Percentiles rank a stretch among this genome's conserved stretches.
Evolutionary conservation across 2,888 invertebrate species (phyloP).

Genomic region (Agrotis ipsilon): DNA sequence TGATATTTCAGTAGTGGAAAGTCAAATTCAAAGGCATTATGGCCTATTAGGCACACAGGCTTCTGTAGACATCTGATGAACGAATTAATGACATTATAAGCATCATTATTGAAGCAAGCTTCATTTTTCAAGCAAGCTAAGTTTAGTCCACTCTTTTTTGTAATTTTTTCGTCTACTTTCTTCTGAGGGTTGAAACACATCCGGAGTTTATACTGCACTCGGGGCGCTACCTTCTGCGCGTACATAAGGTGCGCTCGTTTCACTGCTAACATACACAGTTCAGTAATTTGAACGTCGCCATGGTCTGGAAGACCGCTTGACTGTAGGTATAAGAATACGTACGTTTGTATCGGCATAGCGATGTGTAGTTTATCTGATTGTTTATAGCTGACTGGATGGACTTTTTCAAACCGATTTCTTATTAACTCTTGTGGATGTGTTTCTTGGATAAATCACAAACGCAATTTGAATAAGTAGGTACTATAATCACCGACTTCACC

Average conservation of each 20-base stretch:
- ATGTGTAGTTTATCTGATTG: too few relatives aligned
- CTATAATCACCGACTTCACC: background rate
- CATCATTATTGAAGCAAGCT: slow-evolving; percentile 24
- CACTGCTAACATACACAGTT: slow-evolving; percentile 29
- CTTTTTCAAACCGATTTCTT: too few relatives aligned
- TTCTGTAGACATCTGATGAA: slow-evolving; percentile 32
- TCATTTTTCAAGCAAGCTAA: slow-evolving; percentile 16
- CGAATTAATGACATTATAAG: slow-evolving; percentile 14
- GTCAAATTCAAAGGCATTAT: slow-evolving; percentile 37
- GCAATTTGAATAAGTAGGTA: background rate
- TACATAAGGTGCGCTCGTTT: slow-evolving; percentile 22
- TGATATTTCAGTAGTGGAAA: slow-evolving; percentile 34
- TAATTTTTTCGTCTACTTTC: slow-evolving; percentile 1
- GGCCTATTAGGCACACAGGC: slow-evolving; percentile 29
- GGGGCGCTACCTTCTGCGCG: background rate
- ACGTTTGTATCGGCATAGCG: slow-evolving; percentile 26
- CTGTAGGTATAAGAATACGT: slow-evolving; percentile 22
- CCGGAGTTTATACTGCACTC: slow-evolving; percentile 21
- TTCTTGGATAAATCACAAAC: background rate
- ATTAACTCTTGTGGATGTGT: too few relatives aligned
- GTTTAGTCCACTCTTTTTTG: slow-evolving; percentile 1
- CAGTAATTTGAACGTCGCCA: slow-evolving; percentile 20
- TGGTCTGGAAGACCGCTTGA: slow-evolving; percentile 23
- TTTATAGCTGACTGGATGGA: too few relatives aligned
- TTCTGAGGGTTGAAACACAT: slow-evolving; percentile 30